phyloP scores from a whole-genome alignment of 2,888 invertebrate species.

The Himalopsyche tibetana region DNA sequence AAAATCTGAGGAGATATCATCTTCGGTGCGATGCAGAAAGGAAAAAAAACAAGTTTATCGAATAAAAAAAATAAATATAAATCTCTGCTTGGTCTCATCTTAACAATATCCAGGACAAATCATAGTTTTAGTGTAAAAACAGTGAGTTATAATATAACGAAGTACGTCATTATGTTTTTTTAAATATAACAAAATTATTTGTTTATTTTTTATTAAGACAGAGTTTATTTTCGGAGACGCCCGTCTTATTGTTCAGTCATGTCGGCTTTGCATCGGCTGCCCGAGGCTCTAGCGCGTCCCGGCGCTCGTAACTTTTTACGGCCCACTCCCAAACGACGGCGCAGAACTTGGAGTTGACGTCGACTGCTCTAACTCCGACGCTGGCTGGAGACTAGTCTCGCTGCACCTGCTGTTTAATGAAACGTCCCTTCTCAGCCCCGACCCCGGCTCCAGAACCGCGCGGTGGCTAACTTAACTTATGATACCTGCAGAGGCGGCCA shows the following conservation, averaged over 20 bases:
- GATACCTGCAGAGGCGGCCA: slow-evolving; percentile 25
- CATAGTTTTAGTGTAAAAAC: too few relatives aligned
- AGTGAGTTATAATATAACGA: too few relatives aligned
- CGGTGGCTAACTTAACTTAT: slow-evolving; percentile 17
- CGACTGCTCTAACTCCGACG: slow-evolving; percentile 15
- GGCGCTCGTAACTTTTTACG: slow-evolving; percentile 58
- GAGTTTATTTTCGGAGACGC: not conserved
- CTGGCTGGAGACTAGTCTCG: slow-evolving; percentile 24
- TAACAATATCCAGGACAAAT: too few relatives aligned
- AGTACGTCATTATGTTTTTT: too few relatives aligned
- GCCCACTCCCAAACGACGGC: slow-evolving; percentile 36
- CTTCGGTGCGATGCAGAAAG: too few relatives aligned
- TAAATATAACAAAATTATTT: too few relatives aligned
- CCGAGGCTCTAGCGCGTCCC: slow-evolving; percentile 46
- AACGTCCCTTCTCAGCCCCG: slow-evolving; percentile 40
- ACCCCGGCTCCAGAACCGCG: not conserved
- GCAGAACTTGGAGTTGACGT: slow-evolving; percentile 7
- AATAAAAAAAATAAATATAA: too few relatives aligned
- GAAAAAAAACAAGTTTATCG: too few relatives aligned
- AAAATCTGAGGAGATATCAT: too few relatives aligned
- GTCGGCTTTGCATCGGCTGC: slow-evolving; percentile 26
- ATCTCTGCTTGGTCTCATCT: too few relatives aligned
- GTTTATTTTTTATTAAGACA: too few relatives aligned
- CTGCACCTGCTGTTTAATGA: slow-evolving; percentile 48
- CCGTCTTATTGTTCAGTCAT: slow-evolving; percentile 10